Evolutionary conservation across 2,888 invertebrate species (phyloP).

Genomic region (Steinernema carpocapsae): DNA sequence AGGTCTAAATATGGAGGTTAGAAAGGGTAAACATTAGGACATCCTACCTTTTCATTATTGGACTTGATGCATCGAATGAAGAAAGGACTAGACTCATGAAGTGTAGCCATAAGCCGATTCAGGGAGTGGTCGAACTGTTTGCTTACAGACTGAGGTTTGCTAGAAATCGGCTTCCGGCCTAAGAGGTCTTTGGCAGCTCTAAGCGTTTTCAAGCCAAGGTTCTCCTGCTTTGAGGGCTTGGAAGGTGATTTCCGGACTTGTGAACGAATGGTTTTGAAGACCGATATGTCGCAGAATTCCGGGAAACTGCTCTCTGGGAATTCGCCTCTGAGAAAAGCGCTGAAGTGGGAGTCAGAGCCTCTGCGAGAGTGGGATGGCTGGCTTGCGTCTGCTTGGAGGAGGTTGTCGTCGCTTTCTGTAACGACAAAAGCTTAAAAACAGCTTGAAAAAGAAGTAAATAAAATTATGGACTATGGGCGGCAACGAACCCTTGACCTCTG

Average conservation of each 20-base stretch:
- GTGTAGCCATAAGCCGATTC: slow-evolving; percentile 87
- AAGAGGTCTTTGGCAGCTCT: slow-evolving; percentile 85
- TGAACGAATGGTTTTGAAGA: slow-evolving; percentile 66
- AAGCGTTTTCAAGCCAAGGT: slow-evolving; percentile 39
- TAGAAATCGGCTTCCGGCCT: slow-evolving; percentile 72
- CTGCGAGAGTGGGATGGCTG: slow-evolving; percentile 37
- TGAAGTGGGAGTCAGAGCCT: slow-evolving; percentile 65
- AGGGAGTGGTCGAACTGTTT: slow-evolving; percentile 89
- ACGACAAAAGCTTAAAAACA: no score
- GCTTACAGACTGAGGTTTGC: slow-evolving; percentile 82
- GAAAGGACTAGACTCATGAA: slow-evolving; percentile 86
- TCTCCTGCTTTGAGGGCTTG: slow-evolving; percentile 57
- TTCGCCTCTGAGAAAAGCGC: slow-evolving; percentile 66
- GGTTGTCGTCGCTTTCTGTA: slow-evolving; percentile 62
- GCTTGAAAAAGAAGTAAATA: no score
- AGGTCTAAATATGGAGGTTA: slow-evolving; percentile 75
- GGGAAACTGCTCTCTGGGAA: slow-evolving; percentile 55
- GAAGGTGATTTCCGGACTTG: slow-evolving; percentile 56
- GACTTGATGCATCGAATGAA: slow-evolving; percentile 92
- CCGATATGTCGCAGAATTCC: slow-evolving; percentile 68
- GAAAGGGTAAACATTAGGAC: slow-evolving; percentile 39
- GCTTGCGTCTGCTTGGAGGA: slow-evolving; percentile 44
- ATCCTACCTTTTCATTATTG: slow-evolving; percentile 81
- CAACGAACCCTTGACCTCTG: no score
- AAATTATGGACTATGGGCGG: no score